Evolutionary conservation across 2,888 invertebrate species (phyloP), one percentile per base, ranked within the genome.

Genomic region (Cephalotes varians): DNA sequence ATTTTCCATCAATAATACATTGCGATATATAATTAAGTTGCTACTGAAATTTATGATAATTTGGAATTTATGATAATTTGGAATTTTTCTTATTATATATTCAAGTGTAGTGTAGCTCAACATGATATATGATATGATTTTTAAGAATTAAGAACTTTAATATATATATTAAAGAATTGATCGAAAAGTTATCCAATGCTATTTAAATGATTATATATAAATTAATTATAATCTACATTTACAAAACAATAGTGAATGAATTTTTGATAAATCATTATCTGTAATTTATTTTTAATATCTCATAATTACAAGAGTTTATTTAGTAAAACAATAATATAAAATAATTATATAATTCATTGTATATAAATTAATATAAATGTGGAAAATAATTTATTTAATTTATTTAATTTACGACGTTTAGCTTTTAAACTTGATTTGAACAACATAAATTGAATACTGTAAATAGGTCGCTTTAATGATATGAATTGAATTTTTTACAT

Each of bases 1-100:
- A 49, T 49, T 49, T n/a, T 49, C n/a, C 21, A 51, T 21, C 44
- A 47, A 15, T 5, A 18, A 18, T 40, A 12, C 47, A 21, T 18
- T 3, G 34, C 5, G 60, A 40, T 44, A 21, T 15, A 3, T 4
- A 25, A 67, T 74, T 34, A 47, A 65, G 49, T 18, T 25, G n/a
- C 49, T 34, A 49, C 21, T 18, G 34, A 65, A 12, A 37, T 76
- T 49, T 34, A 21, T 12, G 25, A n/a, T 67, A 74, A 74, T 74
- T 60, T 73, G 31, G 15, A 69, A 25, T 34, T 2, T 34, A 34
- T 5, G 34, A 34, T 34, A 40, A 40, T 40, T 40, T 12, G 3
- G n/a, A 12, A 15, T 40, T 49, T 74, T 31, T 15, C n/a, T 2
- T 47, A 12, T 65, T 47, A 6, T 37, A 18, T 34, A 37, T 40